Evolutionary conservation across 64 coral and sea anemone genomes (phyloP), one percentile per base, ranked within the genome.

Genomic region (Dendronephthya gigantea): DNA sequence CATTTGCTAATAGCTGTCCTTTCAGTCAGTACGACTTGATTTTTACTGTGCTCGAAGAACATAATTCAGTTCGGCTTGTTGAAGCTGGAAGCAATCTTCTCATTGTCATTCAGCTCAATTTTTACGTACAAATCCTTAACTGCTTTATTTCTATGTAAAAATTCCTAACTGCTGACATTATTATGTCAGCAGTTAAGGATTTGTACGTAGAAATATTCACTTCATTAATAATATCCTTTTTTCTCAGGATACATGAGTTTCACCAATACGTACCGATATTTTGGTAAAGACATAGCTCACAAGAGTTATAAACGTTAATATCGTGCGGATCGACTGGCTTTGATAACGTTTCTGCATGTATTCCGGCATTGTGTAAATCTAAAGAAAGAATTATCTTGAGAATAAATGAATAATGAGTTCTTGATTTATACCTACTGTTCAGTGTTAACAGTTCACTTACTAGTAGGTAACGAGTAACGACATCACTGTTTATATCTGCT

Each of bases 281-380:
- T 96, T 96, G 39, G 94, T 96, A 35, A 96, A 96, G 9, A 96
- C 86, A 75, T 96, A 96, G 0, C 90, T 92, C 16, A 96, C 82
- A 50, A 96, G 59, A 30, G 94, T 90, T 13, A 92, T 90, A 35
- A 89, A 82, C 15, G 94, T 96, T 12, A 96, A 68, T 8, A 92
- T 88, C 0, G 94, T 96, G 45, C 94, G 68, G 55, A 96, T 82
- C 83, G 86, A 96, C 23, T 82, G 89, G 52, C 91, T 96, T 40
- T 96, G 88, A 59, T 92, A 96, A 37, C 94, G 84, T 69, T 92
- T 96, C 68, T 96, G 89, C 36, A 96, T 31, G 40, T 86, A 96
- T 68, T 96, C 94, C 25, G 94, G 94, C 94, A 96, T 96, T 5
- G 94, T 96, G 81, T 92, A 96, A 29, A 96, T 90, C 93, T 96